Evolutionary conservation across 2,113 vertebrate species (phyloP).

Genomic region (Thryonomys swinderianus): DNA sequence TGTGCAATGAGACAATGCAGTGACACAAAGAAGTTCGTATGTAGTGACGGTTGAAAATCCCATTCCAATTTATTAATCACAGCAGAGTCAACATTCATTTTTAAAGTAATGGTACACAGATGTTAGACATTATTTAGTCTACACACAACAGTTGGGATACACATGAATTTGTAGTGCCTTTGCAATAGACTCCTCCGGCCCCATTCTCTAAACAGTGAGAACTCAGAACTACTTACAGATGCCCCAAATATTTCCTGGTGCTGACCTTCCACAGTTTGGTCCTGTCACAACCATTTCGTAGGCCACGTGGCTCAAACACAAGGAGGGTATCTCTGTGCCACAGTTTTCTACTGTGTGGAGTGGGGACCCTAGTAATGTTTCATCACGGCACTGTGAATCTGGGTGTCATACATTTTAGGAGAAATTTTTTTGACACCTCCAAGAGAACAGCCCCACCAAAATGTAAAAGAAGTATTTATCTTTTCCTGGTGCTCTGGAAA

Average conservation of each 20-base stretch:
- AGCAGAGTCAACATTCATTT: slow-evolving; percentile 39
- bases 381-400: background rate
- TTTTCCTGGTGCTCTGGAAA: background rate
- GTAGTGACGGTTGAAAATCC: slow-evolving; percentile 51
- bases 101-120: slow-evolving; percentile 64
- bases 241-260: background rate
- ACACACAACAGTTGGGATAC: slow-evolving; percentile 60
- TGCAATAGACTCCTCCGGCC: background rate
- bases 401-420: background rate
- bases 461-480: background rate
- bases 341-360: background rate
- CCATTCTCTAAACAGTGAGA: background rate
- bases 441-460: background rate
- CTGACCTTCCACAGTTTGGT: background rate
- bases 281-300: background rate
- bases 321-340: background rate
- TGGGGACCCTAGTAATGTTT: background rate
- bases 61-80: slow-evolving; percentile 62
- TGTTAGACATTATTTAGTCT: slow-evolving; percentile 66
- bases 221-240: background rate
- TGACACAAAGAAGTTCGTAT: slow-evolving; percentile 56
- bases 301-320: background rate
- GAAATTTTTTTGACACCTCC: background rate
- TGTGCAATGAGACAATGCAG: slow-evolving; percentile 47
- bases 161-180: slow-evolving; percentile 43